Base-by-base conservation (phyloP, 2,888 invertebrate species). In the Acrocyrtus sp. region DNA sequence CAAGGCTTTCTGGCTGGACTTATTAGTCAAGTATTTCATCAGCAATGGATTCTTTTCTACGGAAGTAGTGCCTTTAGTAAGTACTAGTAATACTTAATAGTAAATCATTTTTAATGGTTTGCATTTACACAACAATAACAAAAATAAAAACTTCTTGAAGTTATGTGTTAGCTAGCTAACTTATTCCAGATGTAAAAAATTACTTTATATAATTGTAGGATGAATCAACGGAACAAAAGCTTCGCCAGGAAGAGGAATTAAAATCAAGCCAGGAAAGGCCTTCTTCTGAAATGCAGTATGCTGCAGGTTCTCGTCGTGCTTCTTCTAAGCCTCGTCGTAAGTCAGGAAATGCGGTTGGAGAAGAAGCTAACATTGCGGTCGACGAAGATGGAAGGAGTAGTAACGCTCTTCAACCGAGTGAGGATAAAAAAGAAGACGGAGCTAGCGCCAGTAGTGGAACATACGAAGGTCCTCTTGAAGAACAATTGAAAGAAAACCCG, bases 41-140 rank as follows among this genome's bases (percentile, higher is more conserved):
- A 72, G 72, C 12, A 70, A 73, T 29, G 74, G 70, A 1, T 67
- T 68, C 21, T 78, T 75, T 66, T 58, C 73, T 12, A 80, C 80
- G 10, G 74, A 75, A 60, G 79, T 80, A 19, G 50, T 79, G 8
- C 80, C 80, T 8, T 74, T 74, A 61, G 78, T 79, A 70, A 62
- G 57, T 47, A 17, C 39, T 43, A 21, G 5, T 45, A 24, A 19
- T 19, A n/a, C n/a, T n/a, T n/a, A n/a, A n/a, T n/a, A n/a, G n/a
- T 56, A 21, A 56, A 5, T 10, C 8, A 41, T 19, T 57, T 41
- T 22, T 24, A 54, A 1, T 29, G 29, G n/a, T n/a, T n/a, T n/a
- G n/a, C n/a, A n/a, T n/a, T n/a, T n/a, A n/a, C n/a, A n/a, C n/a
- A n/a, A n/a, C 34, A 34, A 34, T 34, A 8, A 8, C 6, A 34